Conservation (phyloP, 2,888 invertebrate genomes). For the Brenthis ino region DNA sequence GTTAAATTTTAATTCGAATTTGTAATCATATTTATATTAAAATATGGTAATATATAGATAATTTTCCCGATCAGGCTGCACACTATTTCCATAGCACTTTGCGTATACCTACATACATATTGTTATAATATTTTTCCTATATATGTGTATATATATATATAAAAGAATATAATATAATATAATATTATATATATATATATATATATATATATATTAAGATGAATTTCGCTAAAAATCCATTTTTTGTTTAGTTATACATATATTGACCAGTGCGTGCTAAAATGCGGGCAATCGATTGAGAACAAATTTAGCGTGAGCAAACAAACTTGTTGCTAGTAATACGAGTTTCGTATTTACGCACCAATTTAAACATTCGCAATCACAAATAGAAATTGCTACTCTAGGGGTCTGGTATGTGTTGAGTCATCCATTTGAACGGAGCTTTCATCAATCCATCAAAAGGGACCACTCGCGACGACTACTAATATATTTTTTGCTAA, state of each 20-base stretch:
- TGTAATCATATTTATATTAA: too few species aligned
- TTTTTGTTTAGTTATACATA: constrained; percentile 47
- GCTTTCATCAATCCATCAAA: constrained; percentile 58
- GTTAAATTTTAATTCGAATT: too few species aligned
- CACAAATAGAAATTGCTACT: constrained; percentile 56
- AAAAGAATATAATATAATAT: too few species aligned
- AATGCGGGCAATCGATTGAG: constrained; percentile 73
- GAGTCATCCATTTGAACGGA: constrained; percentile 55
- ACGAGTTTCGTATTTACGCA: constrained; percentile 36
- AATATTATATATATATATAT: too few species aligned
- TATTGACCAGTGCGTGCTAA: constrained; percentile 69
- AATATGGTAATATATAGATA: too few species aligned
- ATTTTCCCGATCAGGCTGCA: too few species aligned
- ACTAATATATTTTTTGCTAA: not conserved
- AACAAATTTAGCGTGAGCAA: constrained; percentile 66
- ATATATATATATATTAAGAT: not conserved
- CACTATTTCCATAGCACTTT: too few species aligned
- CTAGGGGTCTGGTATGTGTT: constrained; percentile 47
- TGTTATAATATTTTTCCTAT: too few species aligned
- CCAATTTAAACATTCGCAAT: constrained; percentile 42
- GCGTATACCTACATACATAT: too few species aligned
- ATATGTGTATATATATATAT: too few species aligned
- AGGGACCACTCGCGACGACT: constrained; percentile 37
- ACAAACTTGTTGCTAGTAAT: constrained; percentile 44
- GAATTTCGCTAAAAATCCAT: not conserved